phyloP scores from a whole-genome alignment of 2,888 invertebrate species.

The Horisme vitalbata region DNA sequence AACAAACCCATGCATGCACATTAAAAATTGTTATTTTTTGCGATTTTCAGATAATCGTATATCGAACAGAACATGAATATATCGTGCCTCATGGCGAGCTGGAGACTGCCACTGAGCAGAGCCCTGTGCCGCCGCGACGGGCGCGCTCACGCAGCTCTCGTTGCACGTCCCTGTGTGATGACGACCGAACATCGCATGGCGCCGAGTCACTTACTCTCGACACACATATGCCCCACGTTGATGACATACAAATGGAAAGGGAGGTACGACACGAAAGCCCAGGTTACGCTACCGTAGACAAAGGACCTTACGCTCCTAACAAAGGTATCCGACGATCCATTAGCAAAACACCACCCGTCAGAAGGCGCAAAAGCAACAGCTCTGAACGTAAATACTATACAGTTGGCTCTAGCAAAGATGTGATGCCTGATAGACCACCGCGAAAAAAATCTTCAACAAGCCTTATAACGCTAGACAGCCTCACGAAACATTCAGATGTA shows the following conservation, averaged over 20 bases:
- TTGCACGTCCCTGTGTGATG: slow-evolving; percentile 84
- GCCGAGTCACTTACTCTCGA: slow-evolving; percentile 86
- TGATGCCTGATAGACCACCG: slow-evolving; percentile 85
- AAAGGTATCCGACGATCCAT: slow-evolving; percentile 81
- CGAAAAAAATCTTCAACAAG: slow-evolving; percentile 83
- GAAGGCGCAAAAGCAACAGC: slow-evolving; percentile 74
- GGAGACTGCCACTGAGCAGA: slow-evolving; percentile 71
- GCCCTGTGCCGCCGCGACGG: slow-evolving; percentile 80
- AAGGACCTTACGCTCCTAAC: slow-evolving; percentile 85
- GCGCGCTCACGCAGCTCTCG: slow-evolving; percentile 82
- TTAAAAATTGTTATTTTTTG: slow-evolving; percentile 6
- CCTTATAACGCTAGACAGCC: slow-evolving; percentile 78
- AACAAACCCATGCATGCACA: too few species aligned
- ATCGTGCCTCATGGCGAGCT: slow-evolving; percentile 77
- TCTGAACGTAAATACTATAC: slow-evolving; percentile 87
- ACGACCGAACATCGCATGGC: slow-evolving; percentile 88
- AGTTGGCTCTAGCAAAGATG: slow-evolving; percentile 71
- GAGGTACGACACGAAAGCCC: slow-evolving; percentile 75
- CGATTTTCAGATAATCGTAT: slow-evolving; percentile 83
- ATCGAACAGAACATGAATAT: slow-evolving; percentile 86
- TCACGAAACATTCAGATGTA: slow-evolving; percentile 71
- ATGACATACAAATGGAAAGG: slow-evolving; percentile 60
- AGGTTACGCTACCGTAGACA: slow-evolving; percentile 91
- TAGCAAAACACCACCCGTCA: slow-evolving; percentile 75
- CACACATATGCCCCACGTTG: slow-evolving; percentile 58